phyloP scores from a whole-genome alignment of 2,888 invertebrate genomes.

The Eupithecia abbreviata region DNA sequence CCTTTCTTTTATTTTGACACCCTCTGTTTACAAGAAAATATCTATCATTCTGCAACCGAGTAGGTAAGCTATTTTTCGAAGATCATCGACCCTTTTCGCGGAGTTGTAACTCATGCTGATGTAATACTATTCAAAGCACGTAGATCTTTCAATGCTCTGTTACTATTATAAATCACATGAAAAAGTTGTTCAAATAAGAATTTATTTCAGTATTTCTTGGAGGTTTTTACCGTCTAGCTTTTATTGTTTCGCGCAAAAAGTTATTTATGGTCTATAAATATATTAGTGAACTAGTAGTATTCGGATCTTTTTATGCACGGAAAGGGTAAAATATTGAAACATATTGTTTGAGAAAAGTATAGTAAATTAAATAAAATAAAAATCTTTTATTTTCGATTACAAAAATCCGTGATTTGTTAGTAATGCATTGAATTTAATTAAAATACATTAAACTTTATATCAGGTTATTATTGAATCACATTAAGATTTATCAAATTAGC shows the following conservation, averaged over 20 bases:
- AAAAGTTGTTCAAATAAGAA: slow-evolving; percentile 23
- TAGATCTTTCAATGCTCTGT: slow-evolving; percentile 30
- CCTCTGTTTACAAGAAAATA: neutral
- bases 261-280: slow-evolving; percentile 1
- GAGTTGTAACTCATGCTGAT: slow-evolving; percentile 20
- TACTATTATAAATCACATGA: slow-evolving; percentile 31
- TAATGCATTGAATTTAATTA: no score
- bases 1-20: neutral
- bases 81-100: slow-evolving; percentile 13
- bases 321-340: neutral
- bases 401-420: no score
- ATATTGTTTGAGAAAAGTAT: neutral
- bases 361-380: no score
- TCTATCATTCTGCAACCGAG: neutral
- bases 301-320: neutral
- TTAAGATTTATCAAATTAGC: no score
- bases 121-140: slow-evolving; percentile 22
- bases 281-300: neutral
- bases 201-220: slow-evolving; percentile 14
- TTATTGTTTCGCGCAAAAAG: slow-evolving; percentile 13
- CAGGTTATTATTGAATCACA: no score
- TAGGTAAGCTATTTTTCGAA: slow-evolving; percentile 4
- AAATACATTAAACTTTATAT: no score
- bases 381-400: no score
- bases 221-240: slow-evolving; percentile 14